These are phyloP conservation scores for Campoletis raptor DNA, from an alignment of 2,888 invertebrate genomes.

Conservation along the genomic window DNA sequence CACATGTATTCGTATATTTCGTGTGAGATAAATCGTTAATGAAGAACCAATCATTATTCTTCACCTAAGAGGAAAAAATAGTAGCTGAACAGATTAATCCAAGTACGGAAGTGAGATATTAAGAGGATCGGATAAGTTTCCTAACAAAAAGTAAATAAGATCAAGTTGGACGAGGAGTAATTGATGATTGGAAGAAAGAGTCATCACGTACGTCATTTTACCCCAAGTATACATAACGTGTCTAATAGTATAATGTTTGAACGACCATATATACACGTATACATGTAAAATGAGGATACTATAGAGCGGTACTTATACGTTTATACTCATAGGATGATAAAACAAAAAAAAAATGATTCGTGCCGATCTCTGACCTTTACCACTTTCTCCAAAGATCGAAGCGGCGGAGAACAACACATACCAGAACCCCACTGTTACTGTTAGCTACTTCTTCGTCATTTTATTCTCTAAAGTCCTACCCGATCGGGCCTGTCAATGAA, in stretches of 20 bases:
- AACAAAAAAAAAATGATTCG: slow-evolving; percentile 75
- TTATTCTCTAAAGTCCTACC: slow-evolving; percentile 37
- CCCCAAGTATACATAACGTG: slow-evolving; percentile 34
- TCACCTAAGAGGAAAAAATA: slow-evolving; percentile 17
- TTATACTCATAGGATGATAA: slow-evolving; percentile 49
- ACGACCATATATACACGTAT: not conserved
- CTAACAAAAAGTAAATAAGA: slow-evolving; percentile 8
- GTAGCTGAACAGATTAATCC: slow-evolving; percentile 7
- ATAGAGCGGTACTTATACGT: slow-evolving; percentile 17
- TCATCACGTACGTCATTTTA: slow-evolving; percentile 46
- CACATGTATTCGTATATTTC: not conserved
- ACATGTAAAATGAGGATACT: slow-evolving; percentile 6
- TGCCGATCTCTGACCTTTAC: slow-evolving; percentile 80
- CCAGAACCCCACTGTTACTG: slow-evolving; percentile 37
- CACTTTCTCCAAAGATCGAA: slow-evolving; percentile 78
- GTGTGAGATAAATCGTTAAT: slow-evolving; percentile 10
- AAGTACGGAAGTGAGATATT: slow-evolving; percentile 6
- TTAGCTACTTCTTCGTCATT: slow-evolving; percentile 52
- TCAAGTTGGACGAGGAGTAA: slow-evolving; percentile 24
- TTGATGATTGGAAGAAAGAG: slow-evolving; percentile 47
- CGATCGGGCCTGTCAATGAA: slow-evolving; percentile 50
- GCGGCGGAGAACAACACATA: slow-evolving; percentile 62
- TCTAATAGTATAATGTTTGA: not conserved
- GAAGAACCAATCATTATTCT: slow-evolving; percentile 45
- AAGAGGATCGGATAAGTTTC: slow-evolving; percentile 36